phyloP scores from a whole-genome alignment of 2,113 vertebrate species.

The Xerus inauris region DNA sequence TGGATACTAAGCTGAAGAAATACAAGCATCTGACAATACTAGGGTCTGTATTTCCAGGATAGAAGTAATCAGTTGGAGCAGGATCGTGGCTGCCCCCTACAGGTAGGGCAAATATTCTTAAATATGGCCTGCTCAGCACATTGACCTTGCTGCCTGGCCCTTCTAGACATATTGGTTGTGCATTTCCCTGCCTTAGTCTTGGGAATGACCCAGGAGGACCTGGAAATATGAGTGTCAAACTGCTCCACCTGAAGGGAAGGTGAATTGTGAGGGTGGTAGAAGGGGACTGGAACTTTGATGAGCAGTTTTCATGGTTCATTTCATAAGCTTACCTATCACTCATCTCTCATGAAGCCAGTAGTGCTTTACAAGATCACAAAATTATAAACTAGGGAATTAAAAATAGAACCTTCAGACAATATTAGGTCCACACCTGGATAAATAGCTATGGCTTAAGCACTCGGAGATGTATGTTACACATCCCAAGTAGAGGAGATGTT shows the following conservation, averaged over 20 bases:
- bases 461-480: too few species aligned
- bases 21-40: not conserved
- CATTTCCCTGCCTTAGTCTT: not conserved
- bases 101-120: fast-evolving
- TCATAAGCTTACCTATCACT: not conserved
- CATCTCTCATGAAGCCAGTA: not conserved
- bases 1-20: not conserved
- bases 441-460: not conserved
- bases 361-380: not conserved
- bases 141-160: not conserved
- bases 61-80: not conserved
- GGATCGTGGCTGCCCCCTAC: not conserved
- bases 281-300: fast-evolving
- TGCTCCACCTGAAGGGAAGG: not conserved
- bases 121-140: not conserved
- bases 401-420: not conserved
- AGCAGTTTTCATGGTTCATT: not conserved
- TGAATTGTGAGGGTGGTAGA: not conserved
- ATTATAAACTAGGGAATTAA: not conserved
- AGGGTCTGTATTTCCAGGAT: not conserved
- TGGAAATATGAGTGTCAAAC: fast-evolving
- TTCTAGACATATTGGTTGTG: not conserved
- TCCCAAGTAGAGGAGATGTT: not conserved
- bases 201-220: not conserved
- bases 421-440: not conserved